Evolutionary conservation across 1,140 invertebrate genomes (phyloP), one percentile per base, ranked within the genome.

Genomic region (Homarus americanus): DNA sequence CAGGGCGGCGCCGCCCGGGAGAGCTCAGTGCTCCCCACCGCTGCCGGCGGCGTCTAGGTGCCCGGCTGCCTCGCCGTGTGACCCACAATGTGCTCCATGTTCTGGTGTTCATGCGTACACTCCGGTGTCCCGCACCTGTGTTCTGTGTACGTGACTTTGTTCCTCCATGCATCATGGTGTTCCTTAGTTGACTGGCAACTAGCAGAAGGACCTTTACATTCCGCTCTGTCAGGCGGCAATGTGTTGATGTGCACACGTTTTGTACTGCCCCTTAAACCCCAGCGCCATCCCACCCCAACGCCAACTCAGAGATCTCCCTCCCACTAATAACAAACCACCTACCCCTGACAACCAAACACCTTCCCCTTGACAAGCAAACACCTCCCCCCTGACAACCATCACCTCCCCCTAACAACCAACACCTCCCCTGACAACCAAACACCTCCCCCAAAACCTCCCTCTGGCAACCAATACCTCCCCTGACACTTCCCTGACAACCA

Each of bases 61-160:
- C 38, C 84, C 84, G 85, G 79, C 79, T 49, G 87, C 87, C 87
- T 89, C 87, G 79, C 87, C 87, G 87, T 89, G 79, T 87, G 73
- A 76, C 84, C 84, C 87, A 80, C 87, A 82, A 40, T 89, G 87
- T 89, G 80, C 87, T 89, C 80, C 69, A 38, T 89, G 84, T 87
- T 87, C 73, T 44, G 15, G 82, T 84, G 58, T 84, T 84, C 82
- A 84, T n/a, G 10, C 63, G 82, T 84, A 84, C 82, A 72, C 41
- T 53, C 34, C 63, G 76, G 76, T 79, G 76, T 79, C 49, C 76
- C 76, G 36, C 28, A 73, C 72, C 72, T 38, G 84, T 87, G 85
- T 87, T 87, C 36, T 28, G 75, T 87, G 85, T 78, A 87, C 85
- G 85, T 79, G 28, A 87, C 75, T 78, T 76, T 49, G 85, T 87